Base-by-base conservation (phyloP, 2,113 vertebrate species). In the Hystrix cristata region DNA sequence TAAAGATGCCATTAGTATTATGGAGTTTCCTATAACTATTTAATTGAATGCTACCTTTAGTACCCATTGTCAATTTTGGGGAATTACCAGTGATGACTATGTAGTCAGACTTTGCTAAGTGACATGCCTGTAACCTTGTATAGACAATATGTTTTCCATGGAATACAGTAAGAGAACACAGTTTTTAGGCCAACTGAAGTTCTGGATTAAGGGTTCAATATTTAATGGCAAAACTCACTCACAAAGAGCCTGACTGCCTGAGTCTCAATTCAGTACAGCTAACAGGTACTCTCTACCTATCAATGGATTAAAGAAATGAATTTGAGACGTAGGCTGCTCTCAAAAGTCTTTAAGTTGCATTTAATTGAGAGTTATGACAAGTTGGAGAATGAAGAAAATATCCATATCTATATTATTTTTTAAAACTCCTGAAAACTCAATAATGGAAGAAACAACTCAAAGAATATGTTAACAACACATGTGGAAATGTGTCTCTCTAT, bases 351-450 rank as follows among this genome's bases (percentile, higher is more conserved):
- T 82, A 85, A 8, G 83, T 81, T 81, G 38, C 4, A 60, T 43
- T 57, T 90, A 69, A n/a, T 76, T 51, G 8, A 60, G n/a, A 87
- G 34, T 57, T 51, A 53, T n/a, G 7, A 10, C 15, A 83, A 93
- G 71, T 93, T 51, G 21, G 55, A 83, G 31, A 93, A 29, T 81
- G 59, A 92, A 93, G 53, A 89, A 96, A 71, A n/a, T 94, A 60
- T 31, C 34, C 7, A 15, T 51, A 67, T 51, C 14, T 4, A 5
- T 79, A 64, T 48, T 84, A 43, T 4, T 85, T 74, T 72, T 93
- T 19, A 1, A 90, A 93, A 65, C 16, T 48, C 21, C 23, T 55
- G 21, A 62, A 93, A 96, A 67, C 3, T 59, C 62, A n/a, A 55
- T 34, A 82, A 29, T 27, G 2, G 16, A 88, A 88, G 11, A 60